These are phyloP conservation scores for Nesoenas mayeri DNA, from an alignment of 2,113 vertebrate genomes.

Conservation along the genomic window DNA sequence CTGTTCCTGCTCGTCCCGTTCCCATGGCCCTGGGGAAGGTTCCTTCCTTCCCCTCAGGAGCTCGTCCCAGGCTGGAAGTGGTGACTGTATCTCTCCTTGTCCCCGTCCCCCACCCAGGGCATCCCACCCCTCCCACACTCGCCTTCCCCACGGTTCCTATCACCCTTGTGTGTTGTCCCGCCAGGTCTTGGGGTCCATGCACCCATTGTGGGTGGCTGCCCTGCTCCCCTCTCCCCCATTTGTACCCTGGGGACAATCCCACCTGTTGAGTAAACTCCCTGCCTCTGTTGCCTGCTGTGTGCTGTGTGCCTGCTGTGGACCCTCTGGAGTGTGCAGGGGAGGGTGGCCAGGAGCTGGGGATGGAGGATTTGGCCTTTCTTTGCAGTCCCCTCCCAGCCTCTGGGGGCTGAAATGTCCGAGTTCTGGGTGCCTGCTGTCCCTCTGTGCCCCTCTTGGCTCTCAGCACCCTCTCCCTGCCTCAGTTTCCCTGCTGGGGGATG, in stretches of 20 bases:
- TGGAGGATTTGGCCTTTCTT: not conserved
- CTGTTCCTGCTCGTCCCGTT: not conserved
- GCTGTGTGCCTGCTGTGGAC: not conserved
- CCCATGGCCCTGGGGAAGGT: not conserved
- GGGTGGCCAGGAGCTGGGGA: not conserved
- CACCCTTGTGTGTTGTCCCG: not conserved
- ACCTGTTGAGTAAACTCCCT: constrained; percentile 17
- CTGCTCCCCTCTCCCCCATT: fast-evolving
- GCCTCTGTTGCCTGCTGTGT: not conserved
- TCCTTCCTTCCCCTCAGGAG: not conserved
- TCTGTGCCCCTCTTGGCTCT: fast-evolving
- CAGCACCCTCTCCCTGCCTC: not conserved
- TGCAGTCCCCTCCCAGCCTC: not conserved
- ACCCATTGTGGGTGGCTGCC: not conserved
- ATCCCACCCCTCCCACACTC: not conserved
- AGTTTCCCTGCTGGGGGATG: not conserved
- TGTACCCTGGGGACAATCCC: not conserved
- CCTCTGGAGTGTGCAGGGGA: not conserved
- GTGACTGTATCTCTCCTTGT: not conserved
- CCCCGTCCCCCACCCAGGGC: not conserved
- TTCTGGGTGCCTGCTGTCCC: not conserved
- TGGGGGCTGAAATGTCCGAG: not conserved
- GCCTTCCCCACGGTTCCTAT: fast-evolving
- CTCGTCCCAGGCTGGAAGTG: fast-evolving
- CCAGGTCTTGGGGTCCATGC: not conserved